Evolutionary conservation across 2,113 vertebrate genomes (phyloP).

Genomic region (Chlorodrepanis virens): DNA sequence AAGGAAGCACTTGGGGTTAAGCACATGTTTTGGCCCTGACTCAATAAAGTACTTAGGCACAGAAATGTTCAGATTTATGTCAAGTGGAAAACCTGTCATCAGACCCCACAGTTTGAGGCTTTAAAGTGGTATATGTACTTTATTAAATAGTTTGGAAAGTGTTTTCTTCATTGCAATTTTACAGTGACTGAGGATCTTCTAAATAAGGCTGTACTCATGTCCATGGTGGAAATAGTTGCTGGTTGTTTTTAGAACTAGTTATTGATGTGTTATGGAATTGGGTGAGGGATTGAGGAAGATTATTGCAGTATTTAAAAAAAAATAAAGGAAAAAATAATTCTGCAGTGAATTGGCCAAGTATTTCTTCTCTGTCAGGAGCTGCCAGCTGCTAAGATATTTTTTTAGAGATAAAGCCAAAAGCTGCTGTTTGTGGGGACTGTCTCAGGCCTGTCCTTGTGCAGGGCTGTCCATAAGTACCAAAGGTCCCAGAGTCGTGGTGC

Average conservation of each 20-base stretch:
- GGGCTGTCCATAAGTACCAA: background rate
- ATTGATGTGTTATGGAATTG: background rate
- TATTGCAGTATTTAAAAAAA: background rate
- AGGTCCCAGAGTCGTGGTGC: background rate
- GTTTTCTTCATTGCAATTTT: background rate
- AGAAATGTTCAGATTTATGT: background rate
- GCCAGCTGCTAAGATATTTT: background rate
- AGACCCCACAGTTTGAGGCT: background rate
- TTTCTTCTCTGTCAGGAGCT: background rate
- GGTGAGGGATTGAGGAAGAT: background rate
- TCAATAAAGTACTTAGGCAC: slow-evolving; percentile 1
- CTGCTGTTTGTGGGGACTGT: background rate
- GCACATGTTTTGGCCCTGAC: background rate
- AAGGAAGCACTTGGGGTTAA: background rate
- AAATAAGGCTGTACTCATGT: background rate
- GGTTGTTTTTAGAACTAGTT: background rate
- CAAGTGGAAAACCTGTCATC: background rate
- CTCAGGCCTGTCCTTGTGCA: background rate
- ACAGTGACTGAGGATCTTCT: background rate
- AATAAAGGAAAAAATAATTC: background rate
- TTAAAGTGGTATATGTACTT: background rate
- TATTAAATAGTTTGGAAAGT: background rate
- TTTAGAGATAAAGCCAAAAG: background rate
- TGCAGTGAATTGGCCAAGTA: background rate
- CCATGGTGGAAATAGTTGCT: background rate